Percentiles rank a stretch among this genome's conserved stretches.
Evolutionary conservation across 2,888 invertebrate genomes (phyloP).

Genomic region (Eupithecia tripunctaria): DNA sequence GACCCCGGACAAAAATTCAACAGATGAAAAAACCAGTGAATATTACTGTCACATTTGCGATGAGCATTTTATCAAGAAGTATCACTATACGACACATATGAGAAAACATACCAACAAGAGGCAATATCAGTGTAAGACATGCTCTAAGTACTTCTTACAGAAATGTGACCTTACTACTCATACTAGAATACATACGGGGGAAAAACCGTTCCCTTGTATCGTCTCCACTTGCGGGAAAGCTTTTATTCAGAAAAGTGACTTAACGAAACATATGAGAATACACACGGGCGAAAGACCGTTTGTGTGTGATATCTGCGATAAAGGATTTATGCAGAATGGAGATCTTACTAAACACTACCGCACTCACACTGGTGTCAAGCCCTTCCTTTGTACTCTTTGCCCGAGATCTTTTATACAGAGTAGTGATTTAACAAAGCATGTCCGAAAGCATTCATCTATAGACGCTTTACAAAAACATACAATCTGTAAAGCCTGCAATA

Average conservation of each 20-base stretch:
- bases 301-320: conserved; percentile 3
- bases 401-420: background rate
- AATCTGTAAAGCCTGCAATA: background rate
- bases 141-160: conserved; percentile 14
- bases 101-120: conserved; percentile 7
- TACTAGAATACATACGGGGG: conserved; percentile 3
- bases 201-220: background rate
- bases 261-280: background rate
- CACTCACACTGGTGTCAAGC: conserved; percentile 1
- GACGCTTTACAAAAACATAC: background rate
- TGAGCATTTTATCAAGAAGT: conserved; percentile 7
- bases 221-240: background rate
- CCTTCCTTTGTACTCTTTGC: background rate
- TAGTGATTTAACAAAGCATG: conserved; percentile 11
- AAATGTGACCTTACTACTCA: conserved; percentile 24
- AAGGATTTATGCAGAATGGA: conserved; percentile 10
- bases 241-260: conserved; percentile 16
- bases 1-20: background rate
- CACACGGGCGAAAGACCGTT: conserved; percentile 14
- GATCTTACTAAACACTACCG: conserved; percentile 13
- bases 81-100: conserved; percentile 9
- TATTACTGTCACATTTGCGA: conserved; percentile 4
- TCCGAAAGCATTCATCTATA: background rate
- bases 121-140: conserved; percentile 6
- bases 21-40: background rate